Base-by-base conservation (phyloP, 2,888 invertebrate genomes). In the Trichogramma dendrolimi region DNA sequence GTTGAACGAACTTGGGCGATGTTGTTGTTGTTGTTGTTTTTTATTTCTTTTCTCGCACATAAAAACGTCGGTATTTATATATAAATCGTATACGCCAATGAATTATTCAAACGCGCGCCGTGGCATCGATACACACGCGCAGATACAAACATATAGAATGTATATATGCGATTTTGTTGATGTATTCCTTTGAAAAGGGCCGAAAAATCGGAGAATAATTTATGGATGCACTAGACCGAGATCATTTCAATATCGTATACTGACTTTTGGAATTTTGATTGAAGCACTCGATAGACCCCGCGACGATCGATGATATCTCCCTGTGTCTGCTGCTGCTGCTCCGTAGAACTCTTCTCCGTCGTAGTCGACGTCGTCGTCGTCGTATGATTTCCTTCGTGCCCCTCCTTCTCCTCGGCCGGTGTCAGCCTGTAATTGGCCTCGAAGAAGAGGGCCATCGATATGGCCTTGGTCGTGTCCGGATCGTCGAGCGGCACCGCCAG, bases 371-470 rank as follows among this genome's bases (percentile, higher is more conserved):
- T 27, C 27, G 27, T 27, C 0, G 27, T 27, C 55, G 38, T 44
- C 58, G 50, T 54, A 61, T 43, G 62, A 65, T 43, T 62, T 43
- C 27, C 49, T 41, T 38, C 4, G 8, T 4, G 4, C 42, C 11
- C 10, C n/a, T 46, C 48, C 14, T 44, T 38, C 40, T 58, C 47
- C 46, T 60, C 53, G 27, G 61, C 60, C 60, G 71, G 81, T 6
- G 87, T 83, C 38, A 86, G 75, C 55, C 81, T 80, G 77, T 87
- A 89, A 75, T 87, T 87, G 0, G 87, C 84, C 73, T 89, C 89
- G 71, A 89, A 86, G 80, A 89, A 89, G 73, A 87, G 88, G 0
- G 89, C 87, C 51, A 89, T 81, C 71, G 88, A 89, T 1, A 88
- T 85, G 74, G 87, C 85, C 69, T 86, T 85, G 65, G 87, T 85